Percentiles rank a stretch among this genome's conserved stretches.
Evolutionary conservation across 2,888 invertebrate genomes (phyloP).

Genomic region (Cheilosia vernalis): DNA sequence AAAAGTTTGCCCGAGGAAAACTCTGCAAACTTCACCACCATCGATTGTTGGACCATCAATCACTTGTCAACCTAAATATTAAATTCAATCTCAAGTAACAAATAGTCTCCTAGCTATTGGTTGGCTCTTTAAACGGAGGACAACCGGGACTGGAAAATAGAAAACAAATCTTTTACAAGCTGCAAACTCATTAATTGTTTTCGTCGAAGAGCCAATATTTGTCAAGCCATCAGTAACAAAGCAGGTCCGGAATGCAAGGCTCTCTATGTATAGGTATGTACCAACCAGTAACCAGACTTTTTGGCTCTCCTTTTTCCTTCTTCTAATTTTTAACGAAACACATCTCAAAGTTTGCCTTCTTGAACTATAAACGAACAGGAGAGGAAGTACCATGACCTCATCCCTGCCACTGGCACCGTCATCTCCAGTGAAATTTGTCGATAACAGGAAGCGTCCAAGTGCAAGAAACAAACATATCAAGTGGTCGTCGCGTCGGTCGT

Average conservation of each 20-base stretch:
- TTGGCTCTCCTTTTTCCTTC: constrained; percentile 39
- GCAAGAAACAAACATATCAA: constrained; percentile 67
- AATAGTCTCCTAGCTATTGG: not conserved
- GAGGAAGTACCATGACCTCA: constrained; percentile 56
- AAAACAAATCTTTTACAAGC: constrained; percentile 57
- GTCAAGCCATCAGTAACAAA: constrained; percentile 29
- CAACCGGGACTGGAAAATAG: constrained; percentile 4
- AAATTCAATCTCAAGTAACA: constrained; percentile 3
- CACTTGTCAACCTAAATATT: constrained; percentile 6
- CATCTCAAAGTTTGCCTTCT: constrained; percentile 57
- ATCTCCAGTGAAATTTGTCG: constrained; percentile 65
- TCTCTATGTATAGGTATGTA: not conserved
- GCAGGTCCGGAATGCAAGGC: constrained; percentile 11
- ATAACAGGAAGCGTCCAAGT: constrained; percentile 74
- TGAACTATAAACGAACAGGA: constrained; percentile 29
- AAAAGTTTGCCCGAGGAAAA: not conserved
- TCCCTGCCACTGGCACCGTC: constrained; percentile 55
- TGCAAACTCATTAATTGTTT: constrained; percentile 67
- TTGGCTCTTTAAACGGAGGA: not conserved
- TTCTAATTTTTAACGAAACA: constrained; percentile 52
- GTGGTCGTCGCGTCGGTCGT: constrained; percentile 41
- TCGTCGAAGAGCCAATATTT: constrained; percentile 45
- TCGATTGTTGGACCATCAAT: constrained; percentile 12
- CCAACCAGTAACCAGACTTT: constrained; percentile 46
- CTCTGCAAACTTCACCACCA: not conserved